A percentile compares a stretch with the other conserved stretches of the same genome.
Evolutionary conservation across 2,888 invertebrate species (phyloP).

Genomic region (Napeogenes inachia): DNA sequence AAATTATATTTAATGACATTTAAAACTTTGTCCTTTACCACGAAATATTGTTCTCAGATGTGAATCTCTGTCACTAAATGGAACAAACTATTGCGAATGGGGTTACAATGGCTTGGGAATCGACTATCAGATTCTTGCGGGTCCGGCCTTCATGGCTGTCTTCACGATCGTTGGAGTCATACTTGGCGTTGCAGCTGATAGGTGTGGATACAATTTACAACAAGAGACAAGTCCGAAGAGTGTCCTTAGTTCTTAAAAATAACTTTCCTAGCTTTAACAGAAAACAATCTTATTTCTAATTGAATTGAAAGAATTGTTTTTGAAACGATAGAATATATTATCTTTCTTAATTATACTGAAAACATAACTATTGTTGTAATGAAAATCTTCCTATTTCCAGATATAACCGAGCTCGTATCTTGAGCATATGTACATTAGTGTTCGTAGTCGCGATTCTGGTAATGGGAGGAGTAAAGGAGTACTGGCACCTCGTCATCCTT

Average conservation of each 20-base stretch:
- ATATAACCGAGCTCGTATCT: constrained; percentile 84
- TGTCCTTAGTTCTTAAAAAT: too few species aligned
- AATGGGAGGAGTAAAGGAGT: constrained; percentile 90
- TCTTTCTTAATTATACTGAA: too few species aligned
- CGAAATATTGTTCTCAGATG: constrained; percentile 70
- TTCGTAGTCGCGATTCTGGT: constrained; percentile 90
- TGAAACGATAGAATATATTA: too few species aligned
- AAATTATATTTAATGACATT: too few species aligned
- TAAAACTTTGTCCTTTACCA: neutral
- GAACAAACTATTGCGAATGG: constrained; percentile 91
- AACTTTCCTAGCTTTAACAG: too few species aligned
- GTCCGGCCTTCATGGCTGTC: constrained; percentile 94
- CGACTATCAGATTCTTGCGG: constrained; percentile 94
- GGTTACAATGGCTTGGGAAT: constrained; percentile 94
- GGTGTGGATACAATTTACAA: constrained; percentile 46
- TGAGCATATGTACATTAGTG: constrained; percentile 86
- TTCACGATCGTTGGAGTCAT: constrained; percentile 93
- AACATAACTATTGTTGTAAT: too few species aligned
- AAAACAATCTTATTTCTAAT: too few species aligned
- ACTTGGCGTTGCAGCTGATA: constrained; percentile 89
- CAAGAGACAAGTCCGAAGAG: neutral
- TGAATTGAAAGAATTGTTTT: too few species aligned
- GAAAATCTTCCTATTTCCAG: constrained; percentile 38
- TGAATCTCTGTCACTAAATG: constrained; percentile 80
- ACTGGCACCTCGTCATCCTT: constrained; percentile 93